A percentile compares a stretch with the other conserved stretches of the same genome.
Conservation (phyloP, 2,113 vertebrate genomes). For the Chunga burmeisteri region DNA sequence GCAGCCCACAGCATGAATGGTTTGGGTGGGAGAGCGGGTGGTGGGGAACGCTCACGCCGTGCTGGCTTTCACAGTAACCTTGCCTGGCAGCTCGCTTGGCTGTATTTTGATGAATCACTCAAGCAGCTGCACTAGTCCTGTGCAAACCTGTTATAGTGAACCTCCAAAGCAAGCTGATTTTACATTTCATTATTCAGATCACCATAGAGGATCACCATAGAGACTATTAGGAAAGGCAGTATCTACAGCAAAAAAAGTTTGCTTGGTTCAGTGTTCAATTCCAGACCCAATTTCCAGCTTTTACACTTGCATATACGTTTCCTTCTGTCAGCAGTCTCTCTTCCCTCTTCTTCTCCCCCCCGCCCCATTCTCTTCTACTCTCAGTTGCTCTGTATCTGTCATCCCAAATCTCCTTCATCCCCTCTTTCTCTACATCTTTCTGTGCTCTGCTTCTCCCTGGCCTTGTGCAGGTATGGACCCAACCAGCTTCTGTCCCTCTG, state of each 20-base stretch:
- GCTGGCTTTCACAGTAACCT: not conserved
- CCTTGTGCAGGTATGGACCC: not conserved
- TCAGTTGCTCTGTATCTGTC: not conserved
- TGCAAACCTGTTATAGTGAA: not conserved
- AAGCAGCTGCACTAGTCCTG: not conserved
- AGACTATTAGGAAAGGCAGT: not conserved
- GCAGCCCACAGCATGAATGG: not conserved
- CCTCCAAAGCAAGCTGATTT: not conserved
- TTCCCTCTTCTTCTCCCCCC: not conserved
- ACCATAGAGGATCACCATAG: not conserved
- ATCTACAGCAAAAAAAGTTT: not conserved
- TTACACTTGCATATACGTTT: not conserved
- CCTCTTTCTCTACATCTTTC: not conserved
- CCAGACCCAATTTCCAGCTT: not conserved
- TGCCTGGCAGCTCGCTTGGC: not conserved
- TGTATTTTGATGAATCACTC: not conserved
- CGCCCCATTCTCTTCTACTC: not conserved
- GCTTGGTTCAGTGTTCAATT: not conserved
- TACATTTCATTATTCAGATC: not conserved
- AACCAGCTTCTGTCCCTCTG: not conserved
- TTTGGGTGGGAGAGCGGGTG: not conserved
- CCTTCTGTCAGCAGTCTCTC: not conserved
- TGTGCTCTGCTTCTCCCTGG: not conserved
- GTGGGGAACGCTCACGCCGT: not conserved
- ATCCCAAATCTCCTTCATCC: not conserved